phyloP scores from a whole-genome alignment of 1,140 invertebrate species.

The Calliphora vicina region DNA sequence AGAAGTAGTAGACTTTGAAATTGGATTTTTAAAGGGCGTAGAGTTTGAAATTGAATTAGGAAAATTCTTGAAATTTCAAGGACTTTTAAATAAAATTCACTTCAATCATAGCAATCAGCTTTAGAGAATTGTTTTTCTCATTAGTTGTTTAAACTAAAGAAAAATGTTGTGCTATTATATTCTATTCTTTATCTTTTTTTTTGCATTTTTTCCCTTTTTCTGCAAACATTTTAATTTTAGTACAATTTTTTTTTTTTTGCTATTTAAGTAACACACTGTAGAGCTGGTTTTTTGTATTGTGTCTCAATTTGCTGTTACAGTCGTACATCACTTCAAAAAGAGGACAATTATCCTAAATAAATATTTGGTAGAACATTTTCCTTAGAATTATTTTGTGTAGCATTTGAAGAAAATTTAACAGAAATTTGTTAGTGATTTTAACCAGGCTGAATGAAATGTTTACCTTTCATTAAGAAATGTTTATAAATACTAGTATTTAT shows the following conservation, averaged over 20 bases:
- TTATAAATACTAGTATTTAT: no score
- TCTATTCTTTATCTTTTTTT: not conserved
- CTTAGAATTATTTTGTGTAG: not conserved
- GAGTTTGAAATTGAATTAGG: not conserved
- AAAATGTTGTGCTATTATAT: not conserved
- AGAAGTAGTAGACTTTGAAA: not conserved
- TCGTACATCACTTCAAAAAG: not conserved
- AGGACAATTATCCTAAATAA: not conserved
- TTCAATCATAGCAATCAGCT: not conserved
- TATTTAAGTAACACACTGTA: no score
- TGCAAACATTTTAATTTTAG: not conserved
- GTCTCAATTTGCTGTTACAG: no score
- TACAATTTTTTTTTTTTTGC: not conserved
- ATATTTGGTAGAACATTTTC: not conserved
- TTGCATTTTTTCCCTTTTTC: not conserved
- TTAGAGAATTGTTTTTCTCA: not conserved
- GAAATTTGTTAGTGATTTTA: no score
- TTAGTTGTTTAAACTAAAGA: not conserved
- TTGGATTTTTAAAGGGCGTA: not conserved
- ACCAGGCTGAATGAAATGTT: not conserved
- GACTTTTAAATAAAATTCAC: not conserved
- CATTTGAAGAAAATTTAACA: no score
- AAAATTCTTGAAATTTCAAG: constrained; percentile 1
- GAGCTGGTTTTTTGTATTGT: no score
- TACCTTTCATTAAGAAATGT: not conserved